phyloP scores from a whole-genome alignment of 2,888 invertebrate genomes.

The Galerucella pusilla region DNA sequence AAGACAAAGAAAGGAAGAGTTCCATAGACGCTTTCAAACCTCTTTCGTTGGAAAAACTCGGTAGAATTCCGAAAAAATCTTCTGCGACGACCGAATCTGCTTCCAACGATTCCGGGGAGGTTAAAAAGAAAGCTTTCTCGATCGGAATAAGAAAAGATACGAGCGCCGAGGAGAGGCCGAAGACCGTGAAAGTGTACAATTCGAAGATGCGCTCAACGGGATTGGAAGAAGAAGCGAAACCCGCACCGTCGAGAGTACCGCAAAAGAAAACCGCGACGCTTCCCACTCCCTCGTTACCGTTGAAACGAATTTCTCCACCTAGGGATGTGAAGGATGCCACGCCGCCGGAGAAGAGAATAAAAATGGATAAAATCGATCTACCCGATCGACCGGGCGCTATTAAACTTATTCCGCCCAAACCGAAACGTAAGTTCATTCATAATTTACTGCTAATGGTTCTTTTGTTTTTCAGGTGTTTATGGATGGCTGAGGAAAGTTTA shows the following conservation, averaged over 20 bases:
- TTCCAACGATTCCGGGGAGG: slow-evolving; percentile 59
- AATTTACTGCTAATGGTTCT: slow-evolving; percentile 49
- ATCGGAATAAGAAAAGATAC: slow-evolving; percentile 81
- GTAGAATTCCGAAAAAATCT: slow-evolving; percentile 81
- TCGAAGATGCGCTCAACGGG: slow-evolving; percentile 94
- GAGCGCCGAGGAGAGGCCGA: slow-evolving; percentile 76
- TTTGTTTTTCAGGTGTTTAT: slow-evolving; percentile 55
- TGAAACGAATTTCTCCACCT: slow-evolving; percentile 63
- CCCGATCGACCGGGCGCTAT: slow-evolving; percentile 83
- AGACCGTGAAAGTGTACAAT: slow-evolving; percentile 92
- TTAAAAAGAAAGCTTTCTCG: slow-evolving; percentile 75
- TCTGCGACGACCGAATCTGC: slow-evolving; percentile 55
- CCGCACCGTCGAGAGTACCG: slow-evolving; percentile 81
- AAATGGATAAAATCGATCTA: slow-evolving; percentile 67
- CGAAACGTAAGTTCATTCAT: slow-evolving; percentile 83
- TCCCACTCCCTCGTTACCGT: slow-evolving; percentile 61
- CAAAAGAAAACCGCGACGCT: slow-evolving; percentile 69
- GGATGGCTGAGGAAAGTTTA: slow-evolving; percentile 48
- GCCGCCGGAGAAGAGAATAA: slow-evolving; percentile 83
- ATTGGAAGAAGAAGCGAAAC: slow-evolving; percentile 86
- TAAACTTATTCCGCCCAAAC: slow-evolving; percentile 88
- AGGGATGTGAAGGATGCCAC: slow-evolving; percentile 53
- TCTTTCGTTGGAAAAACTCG: slow-evolving; percentile 78
- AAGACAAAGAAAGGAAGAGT: slow-evolving; percentile 71
- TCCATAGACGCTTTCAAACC: slow-evolving; percentile 63